A percentile compares a stretch with the other conserved stretches of the same genome.
Conservation (phyloP, 2,113 vertebrate genomes). For the Pelmatolapia mariae region DNA sequence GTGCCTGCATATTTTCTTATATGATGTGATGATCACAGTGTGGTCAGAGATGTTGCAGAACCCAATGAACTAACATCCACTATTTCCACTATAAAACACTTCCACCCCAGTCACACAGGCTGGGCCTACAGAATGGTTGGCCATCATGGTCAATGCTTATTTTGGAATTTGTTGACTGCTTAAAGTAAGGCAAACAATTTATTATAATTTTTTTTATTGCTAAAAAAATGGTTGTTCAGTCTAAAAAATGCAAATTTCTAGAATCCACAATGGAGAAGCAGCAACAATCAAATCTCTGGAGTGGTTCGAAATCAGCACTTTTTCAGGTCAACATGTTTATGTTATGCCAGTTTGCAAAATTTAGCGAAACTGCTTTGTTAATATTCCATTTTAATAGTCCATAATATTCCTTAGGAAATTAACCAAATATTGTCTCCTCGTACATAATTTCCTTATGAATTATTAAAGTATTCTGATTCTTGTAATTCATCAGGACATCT, state of each 20-base stretch:
- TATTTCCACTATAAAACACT: not conserved
- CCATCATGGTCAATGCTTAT: not conserved
- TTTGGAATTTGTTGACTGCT: not conserved
- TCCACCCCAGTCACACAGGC: fast-evolving
- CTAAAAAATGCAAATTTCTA: not conserved
- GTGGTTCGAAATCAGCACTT: not conserved
- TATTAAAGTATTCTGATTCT: not conserved
- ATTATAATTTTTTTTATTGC: not conserved
- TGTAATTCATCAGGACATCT: not conserved
- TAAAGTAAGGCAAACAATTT: not conserved
- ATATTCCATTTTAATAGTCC: not conserved
- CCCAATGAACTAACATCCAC: not conserved
- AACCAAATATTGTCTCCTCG: not conserved
- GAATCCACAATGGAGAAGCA: not conserved
- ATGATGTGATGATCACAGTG: not conserved
- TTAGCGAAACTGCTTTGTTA: not conserved
- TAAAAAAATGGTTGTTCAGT: not conserved
- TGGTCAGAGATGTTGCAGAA: not conserved
- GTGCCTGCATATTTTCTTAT: not conserved
- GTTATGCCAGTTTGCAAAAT: not conserved
- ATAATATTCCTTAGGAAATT: not conserved
- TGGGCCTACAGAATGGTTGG: not conserved
- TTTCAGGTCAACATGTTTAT: not conserved
- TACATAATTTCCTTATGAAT: not conserved
- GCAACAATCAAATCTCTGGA: not conserved